These are phyloP conservation scores for Dryoscopus gambensis DNA, from an alignment of 2,113 vertebrate genomes.

Conservation along the genomic window DNA sequence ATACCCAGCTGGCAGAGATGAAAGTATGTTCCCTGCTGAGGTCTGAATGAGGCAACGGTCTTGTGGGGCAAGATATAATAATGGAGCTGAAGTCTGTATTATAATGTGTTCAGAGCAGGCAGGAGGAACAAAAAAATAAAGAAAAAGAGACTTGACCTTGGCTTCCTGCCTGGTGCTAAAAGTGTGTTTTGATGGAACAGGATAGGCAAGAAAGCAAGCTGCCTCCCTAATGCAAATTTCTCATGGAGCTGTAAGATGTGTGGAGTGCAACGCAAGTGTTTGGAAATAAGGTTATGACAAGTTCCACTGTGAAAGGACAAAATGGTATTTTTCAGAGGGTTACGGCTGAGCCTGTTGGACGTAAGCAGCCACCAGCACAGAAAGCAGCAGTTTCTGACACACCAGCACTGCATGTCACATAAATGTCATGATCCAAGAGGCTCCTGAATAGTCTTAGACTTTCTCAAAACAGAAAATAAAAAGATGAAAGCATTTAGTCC, in stretches of 20 bases:
- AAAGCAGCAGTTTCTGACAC: neutral
- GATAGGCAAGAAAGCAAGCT: neutral
- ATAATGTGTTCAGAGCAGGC: neutral
- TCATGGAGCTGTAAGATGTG: neutral
- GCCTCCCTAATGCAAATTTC: neutral
- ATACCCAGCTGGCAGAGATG: slow-evolving; percentile 13
- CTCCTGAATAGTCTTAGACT: neutral
- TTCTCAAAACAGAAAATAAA: neutral
- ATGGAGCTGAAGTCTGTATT: neutral
- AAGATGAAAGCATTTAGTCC: neutral
- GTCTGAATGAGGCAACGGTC: slow-evolving; percentile 3
- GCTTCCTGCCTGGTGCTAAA: slow-evolving; percentile 9
- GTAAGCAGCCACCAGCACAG: neutral
- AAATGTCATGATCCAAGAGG: fast-evolving
- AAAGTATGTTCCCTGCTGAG: neutral
- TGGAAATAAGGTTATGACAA: slow-evolving; percentile 6
- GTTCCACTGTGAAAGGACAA: neutral
- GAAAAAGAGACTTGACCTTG: slow-evolving; percentile 16
- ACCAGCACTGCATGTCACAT: neutral
- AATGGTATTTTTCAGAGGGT: neutral
- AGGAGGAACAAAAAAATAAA: neutral
- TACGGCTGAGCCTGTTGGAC: neutral
- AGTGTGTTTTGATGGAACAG: neutral
- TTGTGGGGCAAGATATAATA: slow-evolving; percentile 14
- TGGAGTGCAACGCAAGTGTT: neutral